Evolutionary conservation across 2,113 vertebrate genomes (phyloP), one percentile per base, ranked within the genome.

Genomic region (Bubo scandiacus): DNA sequence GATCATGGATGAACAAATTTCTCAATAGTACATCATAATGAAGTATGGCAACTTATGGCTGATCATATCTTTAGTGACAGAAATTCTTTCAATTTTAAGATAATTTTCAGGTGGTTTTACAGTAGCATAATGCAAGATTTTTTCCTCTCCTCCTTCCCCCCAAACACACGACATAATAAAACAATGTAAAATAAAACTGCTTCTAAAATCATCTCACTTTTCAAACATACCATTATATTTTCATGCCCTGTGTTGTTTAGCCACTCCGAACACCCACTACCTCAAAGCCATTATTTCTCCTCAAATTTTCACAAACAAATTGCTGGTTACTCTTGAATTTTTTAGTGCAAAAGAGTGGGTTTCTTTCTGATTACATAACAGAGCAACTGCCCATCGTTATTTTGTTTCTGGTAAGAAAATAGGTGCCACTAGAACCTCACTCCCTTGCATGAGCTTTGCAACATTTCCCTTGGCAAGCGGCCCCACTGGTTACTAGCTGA

Each of bases 81-180:
- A 13, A 67, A 57, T 77, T 68, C 11, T 9, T 71, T 67, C 22
- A 5, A 29, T 55, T 72, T 47, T 26, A 67, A 71, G 25, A 21
- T 29, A 25, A 23, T 42, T 88, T 92, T 62, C 32, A 54, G 19
- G n/a, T 45, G 13, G 3, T 6, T 71, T 75, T 49, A 40, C n/a
- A 67, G 26, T 7, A 26, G 19, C 15, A 47, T 55, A 42, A 45
- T 43, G 6, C 21, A 81, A 68, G 19, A 34, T 20, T 12, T 6
- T 0, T 3, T 0, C 3, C 4, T 7, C 4, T 1, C 0, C 12
- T 29, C 3, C 9, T 3, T 4, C 6, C 18, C 32, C 29, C 27
- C 62, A 32, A 58, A 22, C 19, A 38, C 3, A 20, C 4, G 5
- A 79, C 3, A 6, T 51, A 75, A 82, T 42, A 67, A 51, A 96